Evolutionary conservation across 2,797 vertebrate species (phyloP), one percentile per base, ranked within the genome.

Genomic region (Naso thynnoides): DNA sequence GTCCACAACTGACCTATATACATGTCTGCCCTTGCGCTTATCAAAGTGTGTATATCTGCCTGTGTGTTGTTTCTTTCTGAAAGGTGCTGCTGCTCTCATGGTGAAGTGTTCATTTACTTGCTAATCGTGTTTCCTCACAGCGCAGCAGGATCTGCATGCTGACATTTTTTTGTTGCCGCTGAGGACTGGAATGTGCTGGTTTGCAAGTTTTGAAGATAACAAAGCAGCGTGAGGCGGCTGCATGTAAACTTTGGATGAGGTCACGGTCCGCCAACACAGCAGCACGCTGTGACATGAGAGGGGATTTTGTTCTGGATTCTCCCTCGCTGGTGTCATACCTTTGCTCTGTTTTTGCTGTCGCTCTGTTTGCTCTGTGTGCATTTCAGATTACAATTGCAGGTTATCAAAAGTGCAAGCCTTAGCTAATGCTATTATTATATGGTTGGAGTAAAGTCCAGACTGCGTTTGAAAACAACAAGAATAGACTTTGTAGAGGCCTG

Each of bases 251-350:
- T 87, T 88, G 89, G 88, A 92, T 93, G 91, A 94, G 93, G 92
- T 95, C 94, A 94, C 81, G 75, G 45, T 86, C 87, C 87, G 78
- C 89, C 89, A 78, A 90, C 90, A 82, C 85, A 88, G 86, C 85
- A 78, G 86, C 85, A 78, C 41, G 84, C 79, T 59, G 78, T 79
- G 88, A 91, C 89, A 90, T 72, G 87, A 90, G 88, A 88, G 92
- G 90, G 90, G 92, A 90, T 88, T 92, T 94, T 93, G 84, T 92
- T 88, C 88, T 91, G 90, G 90, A 90, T 89, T 91, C 91, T 93
- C 92, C 90, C 89, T 77, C 27, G 47, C 65, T 74, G 83, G 82
- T 83, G 86, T 93, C 88, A 83, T 86, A 83, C 85, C 85, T 86
- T 73, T 56, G 38, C 79, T 79, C 75, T 67, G 66, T 67, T 83